phyloP scores from a whole-genome alignment of 2,888 invertebrate species.

The Drosophila monieri region DNA sequence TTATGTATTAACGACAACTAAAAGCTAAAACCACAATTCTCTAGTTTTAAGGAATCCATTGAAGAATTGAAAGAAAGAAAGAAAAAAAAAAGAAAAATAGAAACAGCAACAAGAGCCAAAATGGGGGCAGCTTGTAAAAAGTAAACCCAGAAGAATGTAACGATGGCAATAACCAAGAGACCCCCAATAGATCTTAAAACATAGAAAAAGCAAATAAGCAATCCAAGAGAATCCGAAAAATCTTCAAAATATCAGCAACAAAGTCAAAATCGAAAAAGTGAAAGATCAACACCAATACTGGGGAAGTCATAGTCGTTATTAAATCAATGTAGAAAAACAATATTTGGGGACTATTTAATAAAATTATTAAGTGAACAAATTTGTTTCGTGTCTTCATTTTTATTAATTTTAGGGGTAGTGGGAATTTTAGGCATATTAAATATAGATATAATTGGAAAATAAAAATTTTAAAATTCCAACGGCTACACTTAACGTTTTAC shows the following conservation, averaged over 20 bases:
- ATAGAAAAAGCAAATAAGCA: conserved; percentile 25
- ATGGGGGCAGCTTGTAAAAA: conserved; percentile 36
- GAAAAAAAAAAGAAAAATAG: conserved; percentile 12
- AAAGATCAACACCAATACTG: conserved; percentile 36
- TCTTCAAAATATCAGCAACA: conserved; percentile 28
- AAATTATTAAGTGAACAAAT: conserved; percentile 45
- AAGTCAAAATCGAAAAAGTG: conserved; percentile 26
- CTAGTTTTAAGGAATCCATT: conserved; percentile 54
- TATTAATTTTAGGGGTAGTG: too few species aligned
- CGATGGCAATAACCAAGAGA: conserved; percentile 35
- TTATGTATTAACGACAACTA: conserved; percentile 69
- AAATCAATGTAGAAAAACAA: conserved; percentile 44
- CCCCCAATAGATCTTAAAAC: conserved; percentile 25
- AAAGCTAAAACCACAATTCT: conserved; percentile 53
- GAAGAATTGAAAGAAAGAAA: conserved; percentile 21
- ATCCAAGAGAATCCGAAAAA: conserved; percentile 2
- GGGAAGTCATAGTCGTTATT: conserved; percentile 38
- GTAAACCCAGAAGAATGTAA: conserved; percentile 31
- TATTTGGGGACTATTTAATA: conserved; percentile 51
- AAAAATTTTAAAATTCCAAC: not conserved
- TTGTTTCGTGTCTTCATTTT: not conserved
- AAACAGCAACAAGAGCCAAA: conserved; percentile 45
- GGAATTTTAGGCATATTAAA: too few species aligned
- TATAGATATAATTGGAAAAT: too few species aligned
- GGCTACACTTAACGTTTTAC: not conserved